Percentiles rank a stretch among this genome's conserved stretches.
Evolutionary conservation across 2,888 invertebrate species (phyloP).

Genomic region (Minunthozetes semirufus): DNA sequence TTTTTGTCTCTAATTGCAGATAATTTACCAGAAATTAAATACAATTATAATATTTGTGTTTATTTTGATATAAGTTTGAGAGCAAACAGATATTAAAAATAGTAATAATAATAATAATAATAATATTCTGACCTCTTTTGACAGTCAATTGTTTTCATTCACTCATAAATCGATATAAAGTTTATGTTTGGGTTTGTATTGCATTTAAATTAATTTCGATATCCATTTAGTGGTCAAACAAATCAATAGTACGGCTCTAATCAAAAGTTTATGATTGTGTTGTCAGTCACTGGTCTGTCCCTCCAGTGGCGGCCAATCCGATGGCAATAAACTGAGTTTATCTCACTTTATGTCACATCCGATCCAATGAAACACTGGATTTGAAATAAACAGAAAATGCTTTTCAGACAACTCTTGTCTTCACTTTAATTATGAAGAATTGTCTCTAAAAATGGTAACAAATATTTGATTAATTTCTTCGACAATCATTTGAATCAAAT

Average conservation of each 20-base stretch:
- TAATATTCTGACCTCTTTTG: constrained; percentile 7
- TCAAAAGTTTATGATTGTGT: background rate
- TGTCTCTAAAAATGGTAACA: too few species aligned
- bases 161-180: background rate
- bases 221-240: background rate
- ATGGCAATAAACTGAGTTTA: too few species aligned
- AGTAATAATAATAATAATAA: background rate
- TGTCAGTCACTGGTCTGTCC: background rate
- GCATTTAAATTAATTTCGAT: background rate
- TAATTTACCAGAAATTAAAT: too few species aligned
- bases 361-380: too few species aligned
- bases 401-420: too few species aligned
- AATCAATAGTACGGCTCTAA: background rate
- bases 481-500: too few species aligned
- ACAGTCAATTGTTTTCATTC: constrained; percentile 18
- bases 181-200: background rate
- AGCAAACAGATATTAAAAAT: background rate
- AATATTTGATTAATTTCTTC: too few species aligned
- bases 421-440: too few species aligned
- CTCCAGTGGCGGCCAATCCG: too few species aligned
- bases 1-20: too few species aligned
- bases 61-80: background rate
- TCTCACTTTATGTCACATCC: too few species aligned
- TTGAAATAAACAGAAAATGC: too few species aligned
- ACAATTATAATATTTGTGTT: background rate